These are phyloP conservation scores for Anas flavirostris DNA, from an alignment of 2,797 vertebrate genomes.

Conservation along the genomic window DNA sequence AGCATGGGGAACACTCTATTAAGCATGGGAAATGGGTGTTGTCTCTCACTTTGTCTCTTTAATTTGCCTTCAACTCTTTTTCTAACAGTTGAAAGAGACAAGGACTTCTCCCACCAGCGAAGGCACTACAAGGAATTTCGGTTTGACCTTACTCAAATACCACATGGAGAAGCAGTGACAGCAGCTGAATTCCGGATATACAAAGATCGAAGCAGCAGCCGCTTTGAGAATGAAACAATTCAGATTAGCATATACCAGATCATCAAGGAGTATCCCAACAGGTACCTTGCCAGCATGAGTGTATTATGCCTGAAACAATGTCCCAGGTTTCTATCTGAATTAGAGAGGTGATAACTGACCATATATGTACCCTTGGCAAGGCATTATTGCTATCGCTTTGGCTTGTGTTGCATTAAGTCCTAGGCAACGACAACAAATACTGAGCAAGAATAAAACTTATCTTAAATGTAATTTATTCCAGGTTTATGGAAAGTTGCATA, in stretches of 20 bases:
- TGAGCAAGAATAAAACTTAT: neutral
- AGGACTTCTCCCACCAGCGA: conserved; percentile 98
- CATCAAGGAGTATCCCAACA: conserved; percentile 94
- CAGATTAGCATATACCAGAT: conserved; percentile 96
- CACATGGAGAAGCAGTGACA: conserved; percentile 95
- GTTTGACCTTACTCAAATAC: conserved; percentile 98
- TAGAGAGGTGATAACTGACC: neutral
- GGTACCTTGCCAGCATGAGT: conserved; percentile 74
- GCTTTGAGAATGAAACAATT: conserved; percentile 95
- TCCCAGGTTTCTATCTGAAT: neutral
- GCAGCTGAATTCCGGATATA: conserved; percentile 98
- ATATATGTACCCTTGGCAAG: accelerated
- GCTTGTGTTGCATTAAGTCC: neutral
- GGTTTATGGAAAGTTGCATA: neutral
- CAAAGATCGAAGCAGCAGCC: conserved; percentile 91
- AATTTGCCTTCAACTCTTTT: conserved; percentile 39
- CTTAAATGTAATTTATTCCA: neutral
- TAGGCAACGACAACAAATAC: neutral
- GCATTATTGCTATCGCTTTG: neutral
- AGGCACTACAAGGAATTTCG: conserved; percentile 99
- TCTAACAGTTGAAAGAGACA: conserved; percentile 94
- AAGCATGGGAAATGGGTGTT: conserved; percentile 36
- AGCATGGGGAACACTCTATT: conserved; percentile 56
- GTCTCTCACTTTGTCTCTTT: neutral
- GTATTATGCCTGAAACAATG: neutral